A percentile compares a stretch with the other conserved stretches of the same genome.
These are phyloP conservation scores for Leistus spinibarbis DNA, from an alignment of 2,888 invertebrate genomes.

Conservation along the genomic window DNA sequence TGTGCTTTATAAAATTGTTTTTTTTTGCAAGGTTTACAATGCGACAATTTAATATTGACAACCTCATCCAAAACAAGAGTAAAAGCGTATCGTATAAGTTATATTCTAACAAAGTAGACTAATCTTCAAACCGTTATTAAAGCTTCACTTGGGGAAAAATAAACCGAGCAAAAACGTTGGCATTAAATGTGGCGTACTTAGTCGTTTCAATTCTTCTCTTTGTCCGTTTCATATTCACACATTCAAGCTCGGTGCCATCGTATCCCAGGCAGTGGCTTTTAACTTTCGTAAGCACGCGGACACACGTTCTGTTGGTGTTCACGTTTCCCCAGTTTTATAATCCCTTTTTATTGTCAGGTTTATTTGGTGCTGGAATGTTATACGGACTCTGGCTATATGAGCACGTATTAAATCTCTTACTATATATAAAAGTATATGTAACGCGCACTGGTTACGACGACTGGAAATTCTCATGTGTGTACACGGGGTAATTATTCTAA, in stretches of 20 bases:
- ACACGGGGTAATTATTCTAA: not conserved
- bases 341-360: slow-evolving; percentile 36
- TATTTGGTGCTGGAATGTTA: slow-evolving; percentile 21
- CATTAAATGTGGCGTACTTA: slow-evolving; percentile 8
- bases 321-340: slow-evolving; percentile 22
- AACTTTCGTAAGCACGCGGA: not conserved
- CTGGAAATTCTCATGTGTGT: not conserved
- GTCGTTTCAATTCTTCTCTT: slow-evolving; percentile 18
- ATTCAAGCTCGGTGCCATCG: not conserved
- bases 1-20: not conserved
- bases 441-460: not conserved
- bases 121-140: not conserved
- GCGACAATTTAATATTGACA: not conserved
- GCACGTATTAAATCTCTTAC: slow-evolving; percentile 30
- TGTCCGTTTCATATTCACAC: slow-evolving; percentile 16
- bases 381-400: slow-evolving; percentile 10
- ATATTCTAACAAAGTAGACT: not conserved
- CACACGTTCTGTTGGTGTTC: slow-evolving; percentile 1
- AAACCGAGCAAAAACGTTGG: slow-evolving; percentile 8
- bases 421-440: slow-evolving; percentile 21
- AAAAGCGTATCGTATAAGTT: not conserved
- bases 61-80: not conserved
- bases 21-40: not conserved
- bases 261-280: slow-evolving; percentile 9
- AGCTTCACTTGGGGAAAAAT: not conserved